These are phyloP conservation scores for Odontocolon sp. DNA, from an alignment of 2,888 invertebrate genomes.

Conservation along the genomic window DNA sequence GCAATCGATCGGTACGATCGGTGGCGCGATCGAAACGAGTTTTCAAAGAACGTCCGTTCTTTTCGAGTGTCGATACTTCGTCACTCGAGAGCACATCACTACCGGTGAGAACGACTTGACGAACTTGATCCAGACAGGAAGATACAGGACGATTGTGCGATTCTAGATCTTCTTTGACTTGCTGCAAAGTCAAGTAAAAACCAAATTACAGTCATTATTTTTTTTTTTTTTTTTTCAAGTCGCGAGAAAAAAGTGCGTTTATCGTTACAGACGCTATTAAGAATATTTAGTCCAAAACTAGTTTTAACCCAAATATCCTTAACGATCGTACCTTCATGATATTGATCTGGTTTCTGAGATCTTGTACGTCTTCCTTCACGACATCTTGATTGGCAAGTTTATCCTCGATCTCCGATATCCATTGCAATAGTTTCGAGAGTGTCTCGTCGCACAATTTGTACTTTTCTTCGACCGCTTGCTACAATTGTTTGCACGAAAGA, in stretches of 20 bases:
- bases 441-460: constrained; percentile 95
- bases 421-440: constrained; percentile 91
- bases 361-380: constrained; percentile 92
- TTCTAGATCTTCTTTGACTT: constrained; percentile 94
- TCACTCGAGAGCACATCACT: constrained; percentile 96
- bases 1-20: constrained; percentile 90
- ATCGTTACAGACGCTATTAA: too few relatives aligned
- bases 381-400: constrained; percentile 92
- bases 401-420: constrained; percentile 93
- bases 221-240: too few relatives aligned
- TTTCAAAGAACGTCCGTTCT: constrained; percentile 91
- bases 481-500: constrained; percentile 78
- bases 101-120: constrained; percentile 94
- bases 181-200: constrained; percentile 82
- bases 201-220: constrained; percentile 1
- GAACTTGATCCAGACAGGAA: constrained; percentile 93
- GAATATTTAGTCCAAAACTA: too few relatives aligned
- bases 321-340: constrained; percentile 87
- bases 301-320: too few relatives aligned
- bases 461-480: constrained; percentile 98
- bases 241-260: too few relatives aligned
- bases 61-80: constrained; percentile 93
- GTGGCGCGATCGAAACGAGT: constrained; percentile 91
- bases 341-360: constrained; percentile 94
- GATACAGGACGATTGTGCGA: constrained; percentile 92